A percentile compares a stretch with the other conserved stretches of the same genome.
These are phyloP conservation scores for Margaritifera margaritifera DNA, from an alignment of 2,888 invertebrate genomes.

Conservation along the genomic window DNA sequence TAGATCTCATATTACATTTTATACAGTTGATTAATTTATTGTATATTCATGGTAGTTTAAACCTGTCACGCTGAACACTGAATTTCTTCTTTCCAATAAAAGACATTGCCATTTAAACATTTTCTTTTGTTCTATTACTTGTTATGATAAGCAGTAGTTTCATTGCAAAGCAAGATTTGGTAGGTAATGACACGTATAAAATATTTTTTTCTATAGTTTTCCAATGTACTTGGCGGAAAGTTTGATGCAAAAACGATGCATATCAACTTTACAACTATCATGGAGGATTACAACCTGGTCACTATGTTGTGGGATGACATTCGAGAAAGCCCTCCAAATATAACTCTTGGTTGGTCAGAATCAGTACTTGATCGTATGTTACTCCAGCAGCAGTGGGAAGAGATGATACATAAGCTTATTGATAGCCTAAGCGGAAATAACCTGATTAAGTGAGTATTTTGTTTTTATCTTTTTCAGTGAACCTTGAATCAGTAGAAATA, in stretches of 20 bases:
- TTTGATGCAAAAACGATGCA: slow-evolving; percentile 9
- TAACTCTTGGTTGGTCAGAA: slow-evolving; percentile 25
- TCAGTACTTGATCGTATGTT: slow-evolving; percentile 31
- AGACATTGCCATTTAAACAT: no score
- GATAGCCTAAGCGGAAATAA: background rate
- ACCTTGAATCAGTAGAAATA: background rate
- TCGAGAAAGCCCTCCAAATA: slow-evolving; percentile 31
- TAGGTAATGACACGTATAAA: no score
- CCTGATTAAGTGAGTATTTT: slow-evolving; percentile 5
- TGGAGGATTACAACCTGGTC: slow-evolving; percentile 19
- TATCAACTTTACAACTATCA: slow-evolving; percentile 18
- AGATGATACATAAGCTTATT: slow-evolving; percentile 17
- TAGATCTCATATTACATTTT: no score
- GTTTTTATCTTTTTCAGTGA: background rate
- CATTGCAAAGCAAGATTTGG: no score
- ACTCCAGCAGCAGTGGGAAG: slow-evolving; percentile 34
- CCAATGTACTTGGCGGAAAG: slow-evolving; percentile 2
- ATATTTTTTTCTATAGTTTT: slow-evolving; percentile 11
- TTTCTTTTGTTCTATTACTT: no score
- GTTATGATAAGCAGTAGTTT: no score
- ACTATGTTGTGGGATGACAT: slow-evolving; percentile 29
- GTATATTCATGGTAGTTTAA: no score
- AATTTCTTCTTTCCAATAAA: no score
- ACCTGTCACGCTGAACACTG: no score
- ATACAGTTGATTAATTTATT: no score